Conservation (phyloP, 2,113 vertebrate species). For the Ploceus nigricollis region DNA sequence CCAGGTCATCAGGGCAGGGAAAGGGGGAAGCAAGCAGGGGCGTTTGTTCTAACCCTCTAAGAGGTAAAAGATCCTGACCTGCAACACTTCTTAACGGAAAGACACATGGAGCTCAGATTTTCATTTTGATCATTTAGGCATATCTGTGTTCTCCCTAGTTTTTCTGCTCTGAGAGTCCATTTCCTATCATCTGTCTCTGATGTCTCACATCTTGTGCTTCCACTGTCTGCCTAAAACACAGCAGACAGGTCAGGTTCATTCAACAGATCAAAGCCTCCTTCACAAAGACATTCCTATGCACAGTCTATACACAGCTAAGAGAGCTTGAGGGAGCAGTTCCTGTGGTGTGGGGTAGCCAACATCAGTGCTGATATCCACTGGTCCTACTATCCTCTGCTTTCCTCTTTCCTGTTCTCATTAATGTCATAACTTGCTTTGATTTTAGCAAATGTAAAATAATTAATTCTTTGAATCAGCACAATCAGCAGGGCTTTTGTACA, state of each 20-base stretch:
- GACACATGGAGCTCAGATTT: background rate
- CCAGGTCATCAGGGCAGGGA: background rate
- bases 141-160: background rate
- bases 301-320: background rate
- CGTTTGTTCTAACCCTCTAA: background rate
- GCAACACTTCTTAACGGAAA: background rate
- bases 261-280: background rate
- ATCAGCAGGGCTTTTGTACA: background rate
- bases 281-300: background rate
- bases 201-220: background rate
- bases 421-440: background rate
- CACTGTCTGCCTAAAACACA: background rate
- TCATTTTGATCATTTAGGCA: background rate
- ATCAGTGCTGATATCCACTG: background rate
- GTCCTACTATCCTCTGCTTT: background rate
- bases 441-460: slow-evolving; percentile 24
- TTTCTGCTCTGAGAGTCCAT: background rate
- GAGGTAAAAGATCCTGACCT: background rate
- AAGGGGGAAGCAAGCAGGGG: background rate
- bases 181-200: background rate
- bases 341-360: background rate
- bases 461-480: background rate
- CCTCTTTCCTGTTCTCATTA: background rate
- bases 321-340: background rate
- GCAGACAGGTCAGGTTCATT: background rate